Evolutionary conservation across 2,888 invertebrate species (phyloP), one percentile per base, ranked within the genome.

Genomic region (Aphidius colemani): DNA sequence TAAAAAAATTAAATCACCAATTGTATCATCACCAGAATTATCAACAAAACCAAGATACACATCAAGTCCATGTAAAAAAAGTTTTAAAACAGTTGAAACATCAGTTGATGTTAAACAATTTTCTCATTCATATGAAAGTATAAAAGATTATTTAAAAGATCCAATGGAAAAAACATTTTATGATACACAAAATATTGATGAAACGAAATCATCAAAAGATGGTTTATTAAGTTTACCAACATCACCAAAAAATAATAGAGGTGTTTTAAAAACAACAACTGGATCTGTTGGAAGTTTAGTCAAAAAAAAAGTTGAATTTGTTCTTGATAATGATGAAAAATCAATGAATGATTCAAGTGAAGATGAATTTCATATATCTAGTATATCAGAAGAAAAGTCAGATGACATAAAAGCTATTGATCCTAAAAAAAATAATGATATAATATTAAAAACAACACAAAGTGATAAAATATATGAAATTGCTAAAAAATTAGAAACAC

Each of bases 251-350:
- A 72, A 72, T 48, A 77, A 85, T 53, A 88, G 86, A 78, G 84
- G 88, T 58, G 88, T 87, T 43, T 75, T 89, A 45, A 89, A 88
- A 81, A 69, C 76, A 10, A 85, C 84, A 74, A 85, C 84, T 53
- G 84, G 86, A 3, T 87, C 87, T 1, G 83, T 82, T 30, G 85
- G 85, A 46, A 86, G 86, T 51, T 74, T 87, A 40, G 84, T 85
- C 39, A 89, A 89, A 72, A 89, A 89, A 76, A 88, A 87, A 80
- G 89, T 89, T 7, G 72, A 88, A 53, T 89, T 89, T 71, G 87
- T 88, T 80, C 84, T 89, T 78, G 86, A 87, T 49, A 65, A 43
- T 18, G 49, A 8, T n/a, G 50, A 57, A 7, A 46, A 9, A 57
- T 30, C n/a, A 39, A 58, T 51, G 10, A 13, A 83, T 51, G 75